Evolutionary conservation across 2,797 vertebrate species (phyloP).

Genomic region (Pangasius sanitwongsei): DNA sequence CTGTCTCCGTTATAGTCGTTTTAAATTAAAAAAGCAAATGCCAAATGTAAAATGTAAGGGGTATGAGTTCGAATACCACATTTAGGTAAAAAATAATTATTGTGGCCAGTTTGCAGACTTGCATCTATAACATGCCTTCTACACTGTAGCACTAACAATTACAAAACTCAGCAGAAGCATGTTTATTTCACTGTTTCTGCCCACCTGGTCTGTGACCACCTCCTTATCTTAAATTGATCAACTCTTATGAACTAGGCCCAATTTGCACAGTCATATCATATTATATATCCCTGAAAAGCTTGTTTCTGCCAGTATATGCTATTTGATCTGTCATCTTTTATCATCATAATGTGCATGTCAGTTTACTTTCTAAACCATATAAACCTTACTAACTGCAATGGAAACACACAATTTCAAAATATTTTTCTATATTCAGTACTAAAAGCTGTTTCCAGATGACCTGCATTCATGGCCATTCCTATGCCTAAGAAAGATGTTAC

Average conservation of each 20-base stretch:
- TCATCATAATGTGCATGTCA: neutral
- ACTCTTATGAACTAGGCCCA: neutral
- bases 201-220: neutral
- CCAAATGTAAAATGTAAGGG: neutral
- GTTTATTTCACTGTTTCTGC: neutral
- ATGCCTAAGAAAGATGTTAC: neutral
- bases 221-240: neutral
- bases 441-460: neutral
- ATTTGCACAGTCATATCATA: neutral
- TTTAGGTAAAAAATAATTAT: neutral
- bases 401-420: neutral
- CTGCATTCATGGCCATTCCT: neutral
- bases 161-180: neutral
- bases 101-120: neutral
- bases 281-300: neutral
- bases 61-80: neutral
- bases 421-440: neutral
- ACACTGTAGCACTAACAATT: neutral
- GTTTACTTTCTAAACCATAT: neutral
- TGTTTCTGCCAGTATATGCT: neutral
- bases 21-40: neutral
- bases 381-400: neutral
- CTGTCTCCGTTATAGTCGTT: neutral
- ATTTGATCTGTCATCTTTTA: neutral
- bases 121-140: neutral